These are phyloP conservation scores for Rhea americana DNA, from an alignment of 2,113 vertebrate species.

Conservation along the genomic window DNA sequence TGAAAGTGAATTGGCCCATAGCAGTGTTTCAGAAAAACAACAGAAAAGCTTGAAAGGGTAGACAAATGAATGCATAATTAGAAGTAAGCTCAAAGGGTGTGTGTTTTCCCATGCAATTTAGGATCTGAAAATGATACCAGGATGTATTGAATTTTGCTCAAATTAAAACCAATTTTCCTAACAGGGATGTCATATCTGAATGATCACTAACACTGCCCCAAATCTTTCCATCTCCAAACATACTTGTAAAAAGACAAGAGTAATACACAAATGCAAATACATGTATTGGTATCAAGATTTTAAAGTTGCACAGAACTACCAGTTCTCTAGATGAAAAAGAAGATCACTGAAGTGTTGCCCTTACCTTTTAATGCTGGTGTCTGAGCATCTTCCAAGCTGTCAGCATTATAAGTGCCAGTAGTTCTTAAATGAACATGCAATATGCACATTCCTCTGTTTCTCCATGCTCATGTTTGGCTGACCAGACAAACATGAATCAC, in stretches of 20 bases:
- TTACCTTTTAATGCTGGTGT: constrained; percentile 58
- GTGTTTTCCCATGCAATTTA: background rate
- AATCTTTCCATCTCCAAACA: background rate
- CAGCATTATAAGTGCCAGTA: background rate
- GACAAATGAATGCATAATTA: background rate
- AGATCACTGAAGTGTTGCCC: background rate
- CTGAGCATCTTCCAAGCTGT: background rate
- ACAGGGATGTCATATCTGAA: background rate
- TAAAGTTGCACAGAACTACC: background rate
- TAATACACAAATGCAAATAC: background rate
- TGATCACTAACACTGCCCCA: background rate
- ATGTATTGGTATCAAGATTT: background rate
- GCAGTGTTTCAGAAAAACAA: background rate
- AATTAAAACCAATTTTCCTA: background rate
- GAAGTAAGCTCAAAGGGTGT: background rate
- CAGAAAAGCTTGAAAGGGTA: background rate
- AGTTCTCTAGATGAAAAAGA: background rate
- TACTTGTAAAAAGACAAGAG: background rate
- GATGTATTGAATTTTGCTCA: background rate
- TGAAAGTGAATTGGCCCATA: background rate
- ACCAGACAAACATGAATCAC: accelerated
- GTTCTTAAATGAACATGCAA: background rate
- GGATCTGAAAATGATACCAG: background rate
- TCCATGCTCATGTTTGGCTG: background rate
- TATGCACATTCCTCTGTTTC: background rate